phyloP scores from a whole-genome alignment of 2,888 invertebrate species.

The Trachelus tabidus region DNA sequence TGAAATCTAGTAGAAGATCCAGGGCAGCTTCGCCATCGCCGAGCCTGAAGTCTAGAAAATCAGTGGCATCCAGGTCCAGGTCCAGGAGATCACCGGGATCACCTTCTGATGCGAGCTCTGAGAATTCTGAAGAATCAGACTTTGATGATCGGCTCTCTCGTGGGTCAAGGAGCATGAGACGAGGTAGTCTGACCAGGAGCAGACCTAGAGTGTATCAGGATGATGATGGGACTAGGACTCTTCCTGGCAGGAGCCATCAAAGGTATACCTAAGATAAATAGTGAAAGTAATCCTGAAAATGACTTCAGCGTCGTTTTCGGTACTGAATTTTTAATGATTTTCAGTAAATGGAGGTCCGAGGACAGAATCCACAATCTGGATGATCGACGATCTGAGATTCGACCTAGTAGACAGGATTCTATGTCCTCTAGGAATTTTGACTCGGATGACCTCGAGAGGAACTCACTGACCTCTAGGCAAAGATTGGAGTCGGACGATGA shows the following conservation, averaged over 20 bases:
- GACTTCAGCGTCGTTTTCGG: neutral
- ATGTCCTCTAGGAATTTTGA: conserved; percentile 29
- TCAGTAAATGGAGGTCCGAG: conserved; percentile 53
- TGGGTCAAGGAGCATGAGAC: conserved; percentile 54
- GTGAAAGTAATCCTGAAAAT: neutral
- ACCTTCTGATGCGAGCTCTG: conserved; percentile 61
- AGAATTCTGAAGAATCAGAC: conserved; percentile 73
- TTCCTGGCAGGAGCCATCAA: conserved; percentile 45
- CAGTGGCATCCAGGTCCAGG: conserved; percentile 70
- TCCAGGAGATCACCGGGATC: conserved; percentile 61
- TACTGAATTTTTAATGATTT: conserved; percentile 6
- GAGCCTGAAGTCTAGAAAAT: conserved; percentile 78
- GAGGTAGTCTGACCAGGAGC: conserved; percentile 52
- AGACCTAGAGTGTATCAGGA: conserved; percentile 47
- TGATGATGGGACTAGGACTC: conserved; percentile 41
- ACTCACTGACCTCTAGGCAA: conserved; percentile 34
- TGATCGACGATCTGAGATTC: conserved; percentile 51
- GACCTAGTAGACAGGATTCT: conserved; percentile 40
- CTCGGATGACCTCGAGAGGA: conserved; percentile 41
- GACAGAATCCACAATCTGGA: conserved; percentile 51
- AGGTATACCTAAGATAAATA: conserved; percentile 39
- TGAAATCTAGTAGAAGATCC: conserved; percentile 55
- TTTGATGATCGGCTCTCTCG: conserved; percentile 65
- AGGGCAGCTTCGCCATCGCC: conserved; percentile 77
- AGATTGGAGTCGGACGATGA: conserved; percentile 22